Evolutionary conservation across 2,113 vertebrate genomes (phyloP).

Genomic region (Eupsittula cactorum): DNA sequence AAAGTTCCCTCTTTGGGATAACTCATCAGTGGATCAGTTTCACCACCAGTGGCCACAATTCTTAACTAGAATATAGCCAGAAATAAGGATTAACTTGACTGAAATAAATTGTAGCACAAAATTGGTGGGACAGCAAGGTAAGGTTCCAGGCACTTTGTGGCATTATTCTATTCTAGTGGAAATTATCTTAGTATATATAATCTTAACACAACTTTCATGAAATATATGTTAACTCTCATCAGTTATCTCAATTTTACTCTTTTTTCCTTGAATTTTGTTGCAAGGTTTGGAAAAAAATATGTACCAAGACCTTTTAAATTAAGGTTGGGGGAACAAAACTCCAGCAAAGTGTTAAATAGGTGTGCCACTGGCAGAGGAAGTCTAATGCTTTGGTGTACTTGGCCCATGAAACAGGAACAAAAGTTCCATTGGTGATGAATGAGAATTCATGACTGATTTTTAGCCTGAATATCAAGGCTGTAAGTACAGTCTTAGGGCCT

Average conservation of each 20-base stretch:
- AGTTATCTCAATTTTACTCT: background rate
- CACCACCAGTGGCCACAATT: background rate
- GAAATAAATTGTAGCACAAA: background rate
- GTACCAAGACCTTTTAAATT: constrained; percentile 3
- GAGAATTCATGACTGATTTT: constrained; percentile 45
- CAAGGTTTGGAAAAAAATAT: background rate
- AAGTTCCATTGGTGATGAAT: constrained; percentile 40
- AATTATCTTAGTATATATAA: background rate
- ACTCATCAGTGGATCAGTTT: background rate
- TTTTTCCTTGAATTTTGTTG: background rate
- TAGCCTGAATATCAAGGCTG: constrained; percentile 23
- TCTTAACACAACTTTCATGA: background rate
- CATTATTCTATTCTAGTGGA: background rate
- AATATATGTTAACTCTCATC: background rate
- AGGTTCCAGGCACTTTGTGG: background rate
- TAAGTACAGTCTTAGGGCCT: constrained; percentile 11
- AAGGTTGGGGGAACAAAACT: background rate
- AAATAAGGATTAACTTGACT: background rate
- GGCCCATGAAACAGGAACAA: constrained; percentile 52
- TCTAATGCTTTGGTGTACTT: constrained; percentile 9
- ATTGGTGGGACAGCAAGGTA: background rate
- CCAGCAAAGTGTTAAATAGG: background rate
- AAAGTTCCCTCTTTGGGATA: background rate
- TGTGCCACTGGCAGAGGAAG: constrained; percentile 1
- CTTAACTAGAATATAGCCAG: background rate